Percentiles rank a stretch among this genome's conserved stretches.
phyloP scores from a whole-genome alignment of 2,113 vertebrate species.

The Xenopus laevis region DNA sequence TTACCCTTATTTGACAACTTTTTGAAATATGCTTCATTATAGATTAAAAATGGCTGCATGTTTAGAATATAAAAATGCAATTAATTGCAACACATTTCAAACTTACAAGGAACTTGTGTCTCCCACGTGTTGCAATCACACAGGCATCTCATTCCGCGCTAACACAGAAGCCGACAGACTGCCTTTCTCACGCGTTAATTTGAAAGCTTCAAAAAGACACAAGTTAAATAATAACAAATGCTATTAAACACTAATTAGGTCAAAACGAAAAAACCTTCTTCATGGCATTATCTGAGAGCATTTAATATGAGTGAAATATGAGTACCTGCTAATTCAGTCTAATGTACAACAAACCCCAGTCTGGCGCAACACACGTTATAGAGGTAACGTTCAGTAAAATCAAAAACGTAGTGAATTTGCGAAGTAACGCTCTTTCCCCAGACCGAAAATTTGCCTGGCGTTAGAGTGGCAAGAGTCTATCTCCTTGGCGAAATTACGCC shows the following conservation, averaged over 20 bases:
- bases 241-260: constrained; percentile 33
- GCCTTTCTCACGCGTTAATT: constrained; percentile 12
- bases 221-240: constrained; percentile 14
- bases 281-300: constrained; percentile 19
- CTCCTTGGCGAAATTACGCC: too few species aligned
- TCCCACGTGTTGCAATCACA: constrained; percentile 9
- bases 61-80: too few species aligned
- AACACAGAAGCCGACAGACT: background rate
- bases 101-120: too few species aligned
- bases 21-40: too few species aligned
- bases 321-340: constrained; percentile 6
- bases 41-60: too few species aligned
- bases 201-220: background rate
- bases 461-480: too few species aligned
- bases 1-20: too few species aligned
- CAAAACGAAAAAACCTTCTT: constrained; percentile 3
- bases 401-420: too few species aligned
- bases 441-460: too few species aligned
- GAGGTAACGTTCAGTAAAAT: fast-evolving
- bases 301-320: background rate
- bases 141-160: constrained; percentile 17
- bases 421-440: too few species aligned
- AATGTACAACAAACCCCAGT: background rate
- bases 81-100: too few species aligned
- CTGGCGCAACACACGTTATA: too few species aligned